phyloP scores from a whole-genome alignment of 2,113 vertebrate genomes.

The Parus major region DNA sequence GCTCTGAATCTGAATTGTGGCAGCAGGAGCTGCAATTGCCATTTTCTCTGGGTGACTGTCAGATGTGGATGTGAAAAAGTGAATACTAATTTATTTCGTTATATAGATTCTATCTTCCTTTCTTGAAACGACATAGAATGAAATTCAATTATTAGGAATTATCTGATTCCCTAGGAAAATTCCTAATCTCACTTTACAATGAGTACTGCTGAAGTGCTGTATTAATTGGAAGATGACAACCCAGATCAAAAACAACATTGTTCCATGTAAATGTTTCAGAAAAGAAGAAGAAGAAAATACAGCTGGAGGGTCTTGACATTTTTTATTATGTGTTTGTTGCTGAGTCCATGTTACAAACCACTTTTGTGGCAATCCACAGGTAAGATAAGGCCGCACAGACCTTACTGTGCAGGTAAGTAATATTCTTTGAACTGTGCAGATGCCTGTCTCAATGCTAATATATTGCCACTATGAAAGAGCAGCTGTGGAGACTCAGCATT shows the following conservation, averaged over 20 bases:
- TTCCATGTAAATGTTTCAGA: not conserved
- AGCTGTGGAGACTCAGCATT: not conserved
- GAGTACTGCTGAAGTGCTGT: not conserved
- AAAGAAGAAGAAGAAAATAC: not conserved
- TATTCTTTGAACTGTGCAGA: too few relatives aligned
- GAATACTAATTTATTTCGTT: not conserved
- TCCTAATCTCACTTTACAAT: not conserved
- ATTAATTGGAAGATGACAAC: not conserved
- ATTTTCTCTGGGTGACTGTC: not conserved
- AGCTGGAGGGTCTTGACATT: not conserved
- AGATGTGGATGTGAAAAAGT: not conserved
- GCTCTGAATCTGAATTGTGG: not conserved
- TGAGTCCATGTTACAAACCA: not conserved
- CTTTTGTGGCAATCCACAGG: not conserved
- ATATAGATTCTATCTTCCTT: not conserved
- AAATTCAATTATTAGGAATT: not conserved
- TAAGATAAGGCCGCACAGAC: not conserved
- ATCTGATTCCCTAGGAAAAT: not conserved
- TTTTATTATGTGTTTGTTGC: not conserved
- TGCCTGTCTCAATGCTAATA: not conserved
- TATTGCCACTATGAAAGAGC: not conserved
- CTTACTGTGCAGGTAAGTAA: not conserved
- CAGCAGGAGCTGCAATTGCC: not conserved
- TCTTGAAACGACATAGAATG: not conserved
- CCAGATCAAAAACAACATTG: not conserved